These are phyloP conservation scores for Rhipidura dahli DNA, from an alignment of 2,113 vertebrate species.

Conservation along the genomic window DNA sequence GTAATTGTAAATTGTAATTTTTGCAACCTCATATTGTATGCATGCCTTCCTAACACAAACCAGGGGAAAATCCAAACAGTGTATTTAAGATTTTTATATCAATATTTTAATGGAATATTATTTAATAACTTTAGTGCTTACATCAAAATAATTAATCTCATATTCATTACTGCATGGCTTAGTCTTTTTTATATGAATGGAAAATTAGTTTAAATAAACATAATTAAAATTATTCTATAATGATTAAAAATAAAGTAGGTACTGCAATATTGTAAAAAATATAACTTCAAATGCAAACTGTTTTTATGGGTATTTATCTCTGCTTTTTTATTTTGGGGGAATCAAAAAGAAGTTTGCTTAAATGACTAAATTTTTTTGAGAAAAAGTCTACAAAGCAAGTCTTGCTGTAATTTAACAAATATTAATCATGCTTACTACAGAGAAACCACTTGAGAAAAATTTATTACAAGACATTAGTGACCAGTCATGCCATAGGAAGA, in stretches of 20 bases:
- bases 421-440: conserved; percentile 65
- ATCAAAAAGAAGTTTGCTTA: conserved; percentile 64
- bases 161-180: conserved; percentile 51
- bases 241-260: conserved; percentile 63
- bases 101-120: conserved; percentile 54
- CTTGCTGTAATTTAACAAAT: conserved; percentile 76
- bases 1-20: background rate
- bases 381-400: conserved; percentile 70
- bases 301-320: conserved; percentile 58
- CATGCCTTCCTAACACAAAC: background rate
- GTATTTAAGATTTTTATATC: conserved; percentile 13
- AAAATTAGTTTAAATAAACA: conserved; percentile 63
- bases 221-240: conserved; percentile 65
- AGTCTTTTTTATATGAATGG: conserved; percentile 59
- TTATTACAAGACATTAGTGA: conserved; percentile 62
- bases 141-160: conserved; percentile 59
- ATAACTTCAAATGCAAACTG: conserved; percentile 60
- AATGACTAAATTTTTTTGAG: background rate
- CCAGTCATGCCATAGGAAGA: conserved; percentile 67
- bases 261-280: conserved; percentile 51
- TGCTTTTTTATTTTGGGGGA: conserved; percentile 57
- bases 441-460: conserved; percentile 80
- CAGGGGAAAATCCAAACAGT: background rate
- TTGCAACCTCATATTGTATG: background rate
- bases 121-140: conserved; percentile 55